phyloP scores from a whole-genome alignment of 1,140 invertebrate genomes.

The Coenobita brevimanus region DNA sequence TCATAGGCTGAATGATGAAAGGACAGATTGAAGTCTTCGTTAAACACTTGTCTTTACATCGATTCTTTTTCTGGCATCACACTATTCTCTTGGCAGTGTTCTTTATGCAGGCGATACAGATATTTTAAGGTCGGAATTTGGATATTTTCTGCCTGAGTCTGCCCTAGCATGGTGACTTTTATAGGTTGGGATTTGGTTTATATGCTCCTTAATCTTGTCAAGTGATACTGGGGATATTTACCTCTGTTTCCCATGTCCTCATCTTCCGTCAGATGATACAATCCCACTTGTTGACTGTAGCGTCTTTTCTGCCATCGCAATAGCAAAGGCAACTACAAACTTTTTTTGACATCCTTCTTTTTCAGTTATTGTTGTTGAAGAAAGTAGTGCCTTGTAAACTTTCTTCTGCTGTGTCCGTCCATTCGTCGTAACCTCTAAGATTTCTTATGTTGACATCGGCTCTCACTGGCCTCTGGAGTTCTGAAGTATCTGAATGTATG shows the following conservation, averaged over 20 bases:
- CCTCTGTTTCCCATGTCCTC: conserved; percentile 5
- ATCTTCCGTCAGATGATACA: not conserved
- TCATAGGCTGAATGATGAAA: conserved; percentile 20
- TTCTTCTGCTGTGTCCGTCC: conserved; percentile 15
- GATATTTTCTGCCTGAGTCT: conserved; percentile 24
- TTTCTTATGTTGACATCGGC: no score
- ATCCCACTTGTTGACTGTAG: not conserved
- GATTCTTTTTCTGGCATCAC: conserved; percentile 19
- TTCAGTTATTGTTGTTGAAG: conserved; percentile 23
- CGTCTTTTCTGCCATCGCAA: not conserved
- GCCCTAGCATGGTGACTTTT: conserved; percentile 8
- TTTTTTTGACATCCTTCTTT: conserved; percentile 13
- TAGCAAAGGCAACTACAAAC: not conserved
- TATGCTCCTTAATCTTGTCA: conserved; percentile 8
- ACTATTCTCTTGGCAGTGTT: conserved; percentile 20
- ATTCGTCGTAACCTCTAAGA: not conserved
- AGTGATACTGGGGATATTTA: not conserved
- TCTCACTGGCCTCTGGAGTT: no score
- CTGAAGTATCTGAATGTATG: no score
- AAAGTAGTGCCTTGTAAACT: conserved; percentile 24
- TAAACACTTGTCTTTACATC: conserved; percentile 5
- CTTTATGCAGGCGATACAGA: conserved; percentile 16
- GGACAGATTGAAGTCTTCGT: conserved; percentile 24
- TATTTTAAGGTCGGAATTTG: conserved; percentile 21
- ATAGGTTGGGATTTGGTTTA: not conserved